Base-by-base conservation (phyloP, 1,140 invertebrate species). In the Condylostylus longicornis region DNA sequence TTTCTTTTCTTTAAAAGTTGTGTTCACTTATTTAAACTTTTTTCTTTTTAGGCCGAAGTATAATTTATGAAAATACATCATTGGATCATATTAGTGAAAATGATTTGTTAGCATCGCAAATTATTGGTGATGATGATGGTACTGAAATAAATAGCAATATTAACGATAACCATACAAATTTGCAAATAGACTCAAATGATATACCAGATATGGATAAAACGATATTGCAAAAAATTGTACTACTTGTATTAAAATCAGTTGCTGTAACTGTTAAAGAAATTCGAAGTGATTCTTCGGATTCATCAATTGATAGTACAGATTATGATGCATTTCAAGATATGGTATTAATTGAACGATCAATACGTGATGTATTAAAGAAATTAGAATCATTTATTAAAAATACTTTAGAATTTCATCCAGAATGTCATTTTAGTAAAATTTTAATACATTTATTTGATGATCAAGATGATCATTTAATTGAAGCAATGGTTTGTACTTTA, bases 191-290 rank as follows among this genome's bases (percentile, higher is more conserved):
- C 33, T 12, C 12, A 31, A n/a, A 34, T 40, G 49, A 53, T 40
- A 40, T 48, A 18, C 49, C 54, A 8, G 57, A 63, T 44, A 68
- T 73, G 39, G 74, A 77, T 44, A 75, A 71, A 53, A 76, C 82
- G 2, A 66, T 88, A 43, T 58, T 90, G 14, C 83, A 89, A 50
- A 84, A 86, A 62, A 77, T 86, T 61, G 79, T 84, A 6, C 61
- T 89, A 3, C 60, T 89, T 32, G 81, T 90, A 37, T 61, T 90
- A 9, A 89, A 89, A 65, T 82, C 82, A 34, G 79, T 89, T 27
- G 86, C 86, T 4, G 82, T 89, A 2, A 89, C 82, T 0, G 83
- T 89, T 1, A 87, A 88, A 54, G 84, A 88, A 54, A 85, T 86
- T 43, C 68, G 82, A 37, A 83, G 79, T 48, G 82, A 87, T 58